A percentile compares a stretch with the other conserved stretches of the same genome.
phyloP scores from a whole-genome alignment of 2,797 vertebrate genomes.

The Rhinoraja longicauda region DNA sequence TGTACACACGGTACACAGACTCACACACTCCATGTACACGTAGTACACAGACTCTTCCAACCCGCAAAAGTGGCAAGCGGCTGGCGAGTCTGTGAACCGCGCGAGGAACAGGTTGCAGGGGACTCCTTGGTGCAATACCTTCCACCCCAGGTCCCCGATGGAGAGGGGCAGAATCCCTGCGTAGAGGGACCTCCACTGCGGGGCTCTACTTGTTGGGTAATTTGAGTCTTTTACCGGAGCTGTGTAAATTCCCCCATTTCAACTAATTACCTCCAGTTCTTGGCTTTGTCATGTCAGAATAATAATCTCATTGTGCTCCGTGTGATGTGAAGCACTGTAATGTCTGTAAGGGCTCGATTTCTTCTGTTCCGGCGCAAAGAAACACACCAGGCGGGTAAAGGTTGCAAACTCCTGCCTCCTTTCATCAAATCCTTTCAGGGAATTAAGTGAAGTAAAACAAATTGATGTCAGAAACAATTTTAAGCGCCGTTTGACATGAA shows the following conservation, averaged over 20 bases:
- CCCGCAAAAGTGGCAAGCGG: too few relatives aligned
- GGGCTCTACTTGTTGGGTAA: background rate
- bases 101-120: too few relatives aligned
- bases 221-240: background rate
- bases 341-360: background rate
- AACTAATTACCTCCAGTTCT: background rate
- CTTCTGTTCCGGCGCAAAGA: background rate
- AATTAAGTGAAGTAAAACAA: background rate
- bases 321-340: background rate
- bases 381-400: background rate
- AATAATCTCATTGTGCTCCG: background rate
- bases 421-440: background rate
- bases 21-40: too few relatives aligned
- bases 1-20: too few relatives aligned
- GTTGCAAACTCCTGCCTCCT: background rate
- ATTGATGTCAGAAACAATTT: background rate
- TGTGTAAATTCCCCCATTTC: background rate
- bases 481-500: background rate
- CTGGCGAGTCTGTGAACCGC: too few relatives aligned
- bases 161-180: too few relatives aligned
- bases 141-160: too few relatives aligned
- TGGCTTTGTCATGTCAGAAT: background rate
- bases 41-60: too few relatives aligned
- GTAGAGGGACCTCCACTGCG: too few relatives aligned
- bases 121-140: too few relatives aligned